These are phyloP conservation scores for Rallus limicola DNA, from an alignment of 2,113 vertebrate genomes.

Conservation along the genomic window DNA sequence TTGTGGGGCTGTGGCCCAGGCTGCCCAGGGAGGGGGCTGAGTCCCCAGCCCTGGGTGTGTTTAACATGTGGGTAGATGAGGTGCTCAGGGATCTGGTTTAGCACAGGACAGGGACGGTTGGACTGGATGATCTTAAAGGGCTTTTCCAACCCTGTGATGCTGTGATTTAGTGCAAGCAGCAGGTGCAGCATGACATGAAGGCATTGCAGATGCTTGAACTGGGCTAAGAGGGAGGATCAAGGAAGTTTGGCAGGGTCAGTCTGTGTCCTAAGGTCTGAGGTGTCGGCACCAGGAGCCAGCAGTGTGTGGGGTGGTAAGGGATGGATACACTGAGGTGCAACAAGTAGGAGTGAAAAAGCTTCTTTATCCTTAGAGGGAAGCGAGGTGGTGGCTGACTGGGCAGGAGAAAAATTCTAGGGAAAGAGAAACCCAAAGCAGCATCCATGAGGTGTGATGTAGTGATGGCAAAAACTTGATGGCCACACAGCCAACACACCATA, in stretches of 20 bases:
- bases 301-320: not conserved
- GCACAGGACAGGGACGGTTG: too few species aligned
- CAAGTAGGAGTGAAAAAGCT: not conserved
- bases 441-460: not conserved
- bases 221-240: not conserved
- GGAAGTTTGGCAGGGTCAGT: not conserved
- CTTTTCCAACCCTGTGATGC: too few species aligned
- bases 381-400: not conserved
- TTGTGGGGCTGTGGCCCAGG: too few species aligned
- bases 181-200: not conserved
- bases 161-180: not conserved
- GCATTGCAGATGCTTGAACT: not conserved
- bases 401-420: not conserved
- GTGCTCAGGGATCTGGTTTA: too few species aligned
- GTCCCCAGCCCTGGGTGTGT: too few species aligned
- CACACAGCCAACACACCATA: not conserved
- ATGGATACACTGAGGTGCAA: fast-evolving
- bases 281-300: too few species aligned
- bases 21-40: too few species aligned
- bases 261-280: too few species aligned
- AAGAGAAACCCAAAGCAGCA: not conserved
- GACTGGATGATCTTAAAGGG: too few species aligned
- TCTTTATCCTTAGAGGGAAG: not conserved
- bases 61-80: too few species aligned
- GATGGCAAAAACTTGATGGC: not conserved